Evolutionary conservation across 2,888 invertebrate species (phyloP).

Genomic region (Agrotis ipsilon): DNA sequence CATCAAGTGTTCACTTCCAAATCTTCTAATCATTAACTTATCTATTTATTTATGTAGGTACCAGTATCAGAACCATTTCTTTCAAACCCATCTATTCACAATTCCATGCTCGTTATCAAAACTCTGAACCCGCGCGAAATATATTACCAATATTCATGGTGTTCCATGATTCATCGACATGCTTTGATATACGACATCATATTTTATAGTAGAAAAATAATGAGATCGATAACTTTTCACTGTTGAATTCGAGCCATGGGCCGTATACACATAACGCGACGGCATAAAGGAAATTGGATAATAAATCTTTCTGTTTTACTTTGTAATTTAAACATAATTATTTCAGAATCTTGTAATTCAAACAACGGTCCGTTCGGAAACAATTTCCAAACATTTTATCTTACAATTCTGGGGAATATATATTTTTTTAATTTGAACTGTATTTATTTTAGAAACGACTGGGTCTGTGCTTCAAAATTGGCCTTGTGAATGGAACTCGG

Average conservation of each 20-base stretch:
- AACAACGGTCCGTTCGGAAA: slow-evolving; percentile 67
- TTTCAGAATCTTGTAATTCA: slow-evolving; percentile 65
- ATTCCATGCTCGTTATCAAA: slow-evolving; percentile 34
- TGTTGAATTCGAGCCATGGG: slow-evolving; percentile 58
- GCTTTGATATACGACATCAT: slow-evolving; percentile 60
- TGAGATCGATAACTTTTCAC: slow-evolving; percentile 70
- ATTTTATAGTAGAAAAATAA: slow-evolving; percentile 71
- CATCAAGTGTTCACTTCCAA: no score
- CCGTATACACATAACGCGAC: slow-evolving; percentile 59
- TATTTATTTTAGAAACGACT: slow-evolving; percentile 64
- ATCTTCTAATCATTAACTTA: no score
- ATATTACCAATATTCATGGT: slow-evolving; percentile 61
- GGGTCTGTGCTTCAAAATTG: slow-evolving; percentile 69
- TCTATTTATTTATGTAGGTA: not conserved
- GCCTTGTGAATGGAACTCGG: slow-evolving; percentile 78
- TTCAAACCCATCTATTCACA: not conserved
- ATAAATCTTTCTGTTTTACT: slow-evolving; percentile 75
- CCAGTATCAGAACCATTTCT: no score
- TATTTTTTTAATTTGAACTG: slow-evolving; percentile 38
- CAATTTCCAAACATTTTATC: slow-evolving; percentile 59
- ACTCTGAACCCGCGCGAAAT: slow-evolving; percentile 46
- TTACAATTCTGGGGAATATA: slow-evolving; percentile 14
- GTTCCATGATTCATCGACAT: slow-evolving; percentile 55
- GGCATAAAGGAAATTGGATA: slow-evolving; percentile 72
- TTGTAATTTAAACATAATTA: slow-evolving; percentile 74